Evolutionary conservation across 2,888 invertebrate genomes (phyloP).

Genomic region (Apamea anceps): DNA sequence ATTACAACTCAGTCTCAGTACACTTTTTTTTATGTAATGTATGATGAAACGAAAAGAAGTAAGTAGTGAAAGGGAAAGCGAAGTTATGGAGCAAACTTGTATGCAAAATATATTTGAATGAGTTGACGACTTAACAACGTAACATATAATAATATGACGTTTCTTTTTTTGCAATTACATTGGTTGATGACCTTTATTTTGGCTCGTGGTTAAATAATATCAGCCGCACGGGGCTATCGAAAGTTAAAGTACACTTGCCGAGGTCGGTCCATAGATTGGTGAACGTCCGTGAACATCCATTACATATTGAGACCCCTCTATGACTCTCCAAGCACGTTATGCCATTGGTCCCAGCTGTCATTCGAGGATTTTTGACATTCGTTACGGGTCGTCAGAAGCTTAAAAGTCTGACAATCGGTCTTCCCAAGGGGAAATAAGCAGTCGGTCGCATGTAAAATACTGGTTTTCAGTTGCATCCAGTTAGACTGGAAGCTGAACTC

Average conservation of each 20-base stretch:
- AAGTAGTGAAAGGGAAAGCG: slow-evolving; percentile 50
- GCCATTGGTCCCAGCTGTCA: not conserved
- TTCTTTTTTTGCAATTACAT: slow-evolving; percentile 8
- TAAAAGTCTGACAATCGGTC: not conserved
- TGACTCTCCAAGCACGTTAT: not conserved
- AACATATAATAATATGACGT: not conserved
- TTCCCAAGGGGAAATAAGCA: not conserved
- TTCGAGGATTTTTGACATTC: not conserved
- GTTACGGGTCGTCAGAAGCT: not conserved
- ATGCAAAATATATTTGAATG: slow-evolving; percentile 26
- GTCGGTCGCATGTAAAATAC: not conserved
- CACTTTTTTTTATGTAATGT: slow-evolving; percentile 47
- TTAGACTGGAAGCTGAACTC: not conserved
- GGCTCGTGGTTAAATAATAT: no score
- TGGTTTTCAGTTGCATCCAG: not conserved
- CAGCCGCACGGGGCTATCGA: not conserved
- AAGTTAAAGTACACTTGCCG: not conserved
- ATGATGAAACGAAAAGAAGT: slow-evolving; percentile 19
- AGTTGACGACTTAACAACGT: not conserved
- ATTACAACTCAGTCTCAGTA: slow-evolving; percentile 9
- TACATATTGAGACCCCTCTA: not conserved
- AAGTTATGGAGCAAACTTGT: slow-evolving; percentile 14
- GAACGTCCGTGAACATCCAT: not conserved
- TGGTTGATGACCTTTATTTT: not conserved
- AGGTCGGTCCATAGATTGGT: not conserved